phyloP scores from a whole-genome alignment of 2,113 vertebrate species.

The Chlorodrepanis virens region DNA sequence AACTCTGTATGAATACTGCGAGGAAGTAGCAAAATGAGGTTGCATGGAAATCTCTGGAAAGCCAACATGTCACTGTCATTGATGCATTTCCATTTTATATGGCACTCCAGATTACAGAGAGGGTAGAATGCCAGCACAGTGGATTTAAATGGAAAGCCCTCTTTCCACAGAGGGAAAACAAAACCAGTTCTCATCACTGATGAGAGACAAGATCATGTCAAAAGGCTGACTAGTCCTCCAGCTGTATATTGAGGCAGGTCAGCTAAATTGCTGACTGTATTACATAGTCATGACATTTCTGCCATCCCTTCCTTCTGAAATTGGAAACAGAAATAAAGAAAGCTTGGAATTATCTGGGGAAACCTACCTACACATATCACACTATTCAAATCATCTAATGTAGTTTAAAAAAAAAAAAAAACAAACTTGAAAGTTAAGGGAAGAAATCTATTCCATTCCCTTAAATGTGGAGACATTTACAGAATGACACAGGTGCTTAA shows the following conservation, averaged over 20 bases:
- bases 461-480: not conserved
- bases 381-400: not conserved
- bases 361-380: not conserved
- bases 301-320: not conserved
- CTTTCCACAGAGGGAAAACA: not conserved
- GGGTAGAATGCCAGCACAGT: not conserved
- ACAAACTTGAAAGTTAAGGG: not conserved
- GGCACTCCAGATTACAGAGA: not conserved
- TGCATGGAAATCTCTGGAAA: not conserved
- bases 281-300: not conserved
- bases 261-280: not conserved
- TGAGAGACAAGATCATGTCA: not conserved
- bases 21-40: not conserved
- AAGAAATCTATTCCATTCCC: not conserved
- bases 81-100: not conserved
- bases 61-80: not conserved
- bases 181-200: not conserved
- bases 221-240: not conserved
- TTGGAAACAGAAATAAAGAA: not conserved
- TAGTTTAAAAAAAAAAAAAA: not conserved
- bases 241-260: not conserved
- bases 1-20: not conserved
- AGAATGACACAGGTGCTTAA: not conserved
- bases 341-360: not conserved
- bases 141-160: not conserved